Evolutionary conservation across 1,140 invertebrate genomes (phyloP).

Genomic region (Cyclargus thomasi): DNA sequence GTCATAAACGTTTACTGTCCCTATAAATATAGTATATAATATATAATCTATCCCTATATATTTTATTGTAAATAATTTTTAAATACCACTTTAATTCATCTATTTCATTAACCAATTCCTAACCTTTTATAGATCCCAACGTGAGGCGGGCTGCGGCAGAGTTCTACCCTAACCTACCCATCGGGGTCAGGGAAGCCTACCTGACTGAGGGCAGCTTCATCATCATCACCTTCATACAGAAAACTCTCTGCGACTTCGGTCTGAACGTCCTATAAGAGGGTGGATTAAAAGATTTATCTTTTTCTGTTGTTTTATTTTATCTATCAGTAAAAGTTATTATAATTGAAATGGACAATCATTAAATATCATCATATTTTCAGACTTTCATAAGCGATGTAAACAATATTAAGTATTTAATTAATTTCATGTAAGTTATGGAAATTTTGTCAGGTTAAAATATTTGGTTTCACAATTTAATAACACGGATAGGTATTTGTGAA

Average conservation of each 20-base stretch:
- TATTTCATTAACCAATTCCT: neutral
- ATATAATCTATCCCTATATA: no score
- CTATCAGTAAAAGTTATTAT: no score
- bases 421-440: neutral
- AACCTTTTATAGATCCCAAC: slow-evolving; percentile 25
- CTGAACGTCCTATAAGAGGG: slow-evolving; percentile 21
- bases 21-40: no score
- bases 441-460: no score
- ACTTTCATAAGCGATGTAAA: neutral
- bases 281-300: neutral
- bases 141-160: slow-evolving; percentile 11
- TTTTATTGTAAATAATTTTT: no score
- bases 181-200: slow-evolving; percentile 15
- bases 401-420: neutral
- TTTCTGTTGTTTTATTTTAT: neutral
- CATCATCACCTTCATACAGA: slow-evolving; percentile 28
- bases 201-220: slow-evolving; percentile 25
- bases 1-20: no score
- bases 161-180: slow-evolving; percentile 15
- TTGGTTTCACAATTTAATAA: neutral
- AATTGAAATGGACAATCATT: no score
- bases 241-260: slow-evolving; percentile 34
- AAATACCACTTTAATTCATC: no score
- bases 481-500: neutral
- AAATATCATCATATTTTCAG: no score